Base-by-base conservation (phyloP, 1,140 invertebrate genomes). In the Melanaphis sacchari region DNA sequence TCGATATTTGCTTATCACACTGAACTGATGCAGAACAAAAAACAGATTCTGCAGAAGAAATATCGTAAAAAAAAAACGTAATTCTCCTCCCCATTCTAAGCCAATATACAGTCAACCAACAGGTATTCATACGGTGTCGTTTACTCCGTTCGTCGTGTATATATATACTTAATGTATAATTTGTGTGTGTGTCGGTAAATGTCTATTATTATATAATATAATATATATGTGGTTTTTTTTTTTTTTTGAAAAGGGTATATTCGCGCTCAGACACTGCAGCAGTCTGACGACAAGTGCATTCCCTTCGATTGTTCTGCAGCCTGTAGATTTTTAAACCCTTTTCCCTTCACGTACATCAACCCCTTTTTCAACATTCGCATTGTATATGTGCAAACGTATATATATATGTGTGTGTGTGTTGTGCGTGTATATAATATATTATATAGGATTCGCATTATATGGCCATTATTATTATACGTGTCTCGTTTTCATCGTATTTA, bases 201-300 rank as follows among this genome's bases (percentile, higher is more conserved):
- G 31, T 66, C 26, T 66, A n/a, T 66, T 66, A 31, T 66, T 11
- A 66, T 66, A 31, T n/a, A 4, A 31, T 66, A 46, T 87, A 87
- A 0, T 84, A 7, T 41, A 26, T 41, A 9, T 41, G 5, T 85
- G 3, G 46, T 4, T 89, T 38, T 81, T 81, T 91, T n/a, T 81
- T 46, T 46, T 91, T 91, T 41, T 49, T 49, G 66, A 82, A 91
- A 91, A 91, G 90, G 90, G 90, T 91, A 91, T 90, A 91, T 90
- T 88, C 85, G 85, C 85, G 3, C 31, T 9, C 82, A 40, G 46
- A 49, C 85, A 87, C 43, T 7, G 59, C 59, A n/a, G 59, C 59
- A 41, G 85, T 88, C 38, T 31, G 90, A 81, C 90, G 90, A 92
- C 91, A 92, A 92, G 91, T 92, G 91, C 66, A 82, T 46, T 82